phyloP scores from a whole-genome alignment of 2,797 vertebrate genomes.

The Pangasius djambal region DNA sequence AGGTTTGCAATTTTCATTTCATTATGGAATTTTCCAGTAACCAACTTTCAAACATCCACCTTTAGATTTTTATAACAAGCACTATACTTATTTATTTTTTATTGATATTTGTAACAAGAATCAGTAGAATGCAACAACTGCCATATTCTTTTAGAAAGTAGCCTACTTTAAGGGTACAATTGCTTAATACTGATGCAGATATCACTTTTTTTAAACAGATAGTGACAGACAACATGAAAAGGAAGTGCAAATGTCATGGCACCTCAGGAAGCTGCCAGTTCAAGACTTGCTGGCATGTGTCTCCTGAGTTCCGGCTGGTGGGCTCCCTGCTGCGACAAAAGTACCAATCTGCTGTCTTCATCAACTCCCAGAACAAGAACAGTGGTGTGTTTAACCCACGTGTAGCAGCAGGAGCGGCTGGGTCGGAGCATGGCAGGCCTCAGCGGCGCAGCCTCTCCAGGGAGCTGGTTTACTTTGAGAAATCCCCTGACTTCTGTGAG shows the following conservation, averaged over 20 bases:
- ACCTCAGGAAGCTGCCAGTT: slow-evolving; percentile 94
- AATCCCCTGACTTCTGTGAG: slow-evolving; percentile 92
- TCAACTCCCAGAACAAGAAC: slow-evolving; percentile 92
- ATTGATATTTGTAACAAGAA: not conserved
- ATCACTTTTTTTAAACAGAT: slow-evolving; percentile 72
- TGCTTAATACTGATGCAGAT: slow-evolving; percentile 15
- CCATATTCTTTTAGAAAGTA: not conserved
- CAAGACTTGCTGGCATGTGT: slow-evolving; percentile 92
- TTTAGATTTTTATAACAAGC: not conserved
- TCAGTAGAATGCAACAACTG: too few relatives aligned
- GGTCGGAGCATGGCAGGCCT: slow-evolving; percentile 59
- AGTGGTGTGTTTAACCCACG: slow-evolving; percentile 88
- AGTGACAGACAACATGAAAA: slow-evolving; percentile 90
- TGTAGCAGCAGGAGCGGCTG: slow-evolving; percentile 57
- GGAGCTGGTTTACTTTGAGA: slow-evolving; percentile 91
- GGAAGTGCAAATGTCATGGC: slow-evolving; percentile 92
- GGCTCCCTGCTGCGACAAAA: slow-evolving; percentile 84
- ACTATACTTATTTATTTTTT: not conserved
- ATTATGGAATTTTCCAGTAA: not conserved
- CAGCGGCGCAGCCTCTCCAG: slow-evolving; percentile 79
- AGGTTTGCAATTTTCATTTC: not conserved
- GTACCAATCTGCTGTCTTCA: slow-evolving; percentile 84
- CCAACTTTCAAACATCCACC: not conserved
- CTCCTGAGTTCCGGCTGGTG: slow-evolving; percentile 87
- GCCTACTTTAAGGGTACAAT: not conserved